A percentile compares a stretch with the other conserved stretches of the same genome.
Conservation (phyloP, 2,888 invertebrate species). For the Asteroscopus sphinx region DNA sequence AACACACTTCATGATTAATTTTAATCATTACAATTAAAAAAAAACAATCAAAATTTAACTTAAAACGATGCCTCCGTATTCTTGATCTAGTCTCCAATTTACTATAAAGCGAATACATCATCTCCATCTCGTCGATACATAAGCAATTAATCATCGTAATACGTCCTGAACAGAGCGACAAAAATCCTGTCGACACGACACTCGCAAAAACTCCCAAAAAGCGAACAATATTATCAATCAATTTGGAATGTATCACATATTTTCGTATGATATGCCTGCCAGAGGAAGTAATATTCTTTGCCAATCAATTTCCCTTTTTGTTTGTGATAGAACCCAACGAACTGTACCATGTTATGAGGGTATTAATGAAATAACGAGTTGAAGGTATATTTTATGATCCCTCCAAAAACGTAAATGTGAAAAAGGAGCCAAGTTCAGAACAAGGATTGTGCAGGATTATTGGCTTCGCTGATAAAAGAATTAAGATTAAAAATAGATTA, state of each 20-base stretch:
- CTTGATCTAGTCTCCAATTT: too few species aligned
- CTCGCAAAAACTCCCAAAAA: not conserved
- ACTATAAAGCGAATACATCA: not conserved
- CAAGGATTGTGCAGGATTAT: too few species aligned
- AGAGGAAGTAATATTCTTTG: conserved; percentile 26
- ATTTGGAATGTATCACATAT: conserved; percentile 23
- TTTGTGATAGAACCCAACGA: conserved; percentile 8
- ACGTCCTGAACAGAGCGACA: not conserved
- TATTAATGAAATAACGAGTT: conserved; percentile 1
- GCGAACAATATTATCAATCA: conserved; percentile 28
- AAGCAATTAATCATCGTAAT: conserved; percentile 2
- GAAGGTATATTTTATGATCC: conserved; percentile 4
- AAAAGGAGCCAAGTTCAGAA: too few species aligned
- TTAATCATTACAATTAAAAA: too few species aligned
- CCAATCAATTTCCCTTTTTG: conserved; percentile 27
- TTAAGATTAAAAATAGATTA: too few species aligned
- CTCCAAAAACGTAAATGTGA: too few species aligned
- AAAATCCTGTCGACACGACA: conserved; percentile 7
- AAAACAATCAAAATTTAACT: too few species aligned
- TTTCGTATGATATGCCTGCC: conserved; percentile 13
- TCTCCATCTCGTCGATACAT: not conserved
- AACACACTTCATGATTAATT: too few species aligned
- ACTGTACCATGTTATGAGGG: not conserved
- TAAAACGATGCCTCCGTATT: too few species aligned
- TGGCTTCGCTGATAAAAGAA: too few species aligned